These are phyloP conservation scores for Apodemia mormo DNA, from an alignment of 2,888 invertebrate species.

Conservation along the genomic window DNA sequence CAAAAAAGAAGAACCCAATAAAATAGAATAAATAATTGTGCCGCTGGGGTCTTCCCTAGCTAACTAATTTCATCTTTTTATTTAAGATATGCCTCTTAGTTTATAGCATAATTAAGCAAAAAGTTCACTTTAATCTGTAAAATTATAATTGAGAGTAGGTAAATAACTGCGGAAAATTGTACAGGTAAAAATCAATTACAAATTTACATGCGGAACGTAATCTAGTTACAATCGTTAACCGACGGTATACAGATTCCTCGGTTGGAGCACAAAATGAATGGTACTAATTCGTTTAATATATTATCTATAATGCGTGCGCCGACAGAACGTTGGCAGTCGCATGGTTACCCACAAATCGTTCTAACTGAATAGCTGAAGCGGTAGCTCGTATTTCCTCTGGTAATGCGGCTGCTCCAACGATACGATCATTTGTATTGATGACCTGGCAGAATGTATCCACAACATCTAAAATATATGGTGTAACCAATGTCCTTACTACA, in stretches of 20 bases:
- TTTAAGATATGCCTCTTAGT: no score
- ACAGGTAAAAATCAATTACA: not conserved
- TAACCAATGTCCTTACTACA: not conserved
- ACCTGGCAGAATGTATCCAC: conserved; percentile 1
- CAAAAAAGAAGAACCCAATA: no score
- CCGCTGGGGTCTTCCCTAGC: no score
- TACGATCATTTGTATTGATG: conserved; percentile 12
- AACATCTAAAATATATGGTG: conserved; percentile 7
- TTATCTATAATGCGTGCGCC: conserved; percentile 40
- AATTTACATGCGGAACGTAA: not conserved
- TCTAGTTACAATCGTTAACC: conserved; percentile 29
- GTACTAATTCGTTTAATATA: conserved; percentile 47
- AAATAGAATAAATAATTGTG: no score
- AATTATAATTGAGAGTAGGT: no score
- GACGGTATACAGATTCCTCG: conserved; percentile 40
- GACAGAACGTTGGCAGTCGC: conserved; percentile 34
- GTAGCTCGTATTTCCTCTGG: conserved; percentile 24
- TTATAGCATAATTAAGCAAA: no score
- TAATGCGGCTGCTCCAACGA: conserved; percentile 5
- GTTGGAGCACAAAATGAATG: conserved; percentile 44
- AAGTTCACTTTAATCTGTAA: no score
- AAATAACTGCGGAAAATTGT: no score
- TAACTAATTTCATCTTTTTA: no score
- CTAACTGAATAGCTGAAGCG: conserved; percentile 37
- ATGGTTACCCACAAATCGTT: conserved; percentile 43